These are phyloP conservation scores for Sebastes nivosus DNA, from an alignment of 2,797 vertebrate species.

Conservation along the genomic window DNA sequence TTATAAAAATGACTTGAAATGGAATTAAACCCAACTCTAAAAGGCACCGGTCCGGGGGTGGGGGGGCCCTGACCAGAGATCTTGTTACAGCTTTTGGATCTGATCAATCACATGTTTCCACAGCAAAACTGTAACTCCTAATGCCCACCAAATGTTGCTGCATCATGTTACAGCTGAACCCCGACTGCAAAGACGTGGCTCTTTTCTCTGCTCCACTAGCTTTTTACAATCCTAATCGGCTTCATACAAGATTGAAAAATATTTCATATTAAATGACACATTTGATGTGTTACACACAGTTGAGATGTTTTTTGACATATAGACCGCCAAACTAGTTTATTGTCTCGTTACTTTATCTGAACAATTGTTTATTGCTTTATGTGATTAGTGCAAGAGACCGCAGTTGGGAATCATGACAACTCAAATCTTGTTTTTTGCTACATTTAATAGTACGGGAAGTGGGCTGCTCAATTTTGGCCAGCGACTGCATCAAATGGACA, in stretches of 20 bases:
- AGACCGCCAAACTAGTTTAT: too few relatives aligned
- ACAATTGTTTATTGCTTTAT: too few relatives aligned
- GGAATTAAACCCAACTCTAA: not conserved
- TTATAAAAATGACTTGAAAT: not conserved
- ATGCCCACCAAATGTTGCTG: not conserved
- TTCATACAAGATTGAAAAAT: not conserved
- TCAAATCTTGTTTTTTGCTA: too few relatives aligned
- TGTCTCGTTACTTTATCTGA: too few relatives aligned
- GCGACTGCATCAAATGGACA: too few relatives aligned
- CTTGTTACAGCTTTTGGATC: not conserved
- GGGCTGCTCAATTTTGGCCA: too few relatives aligned
- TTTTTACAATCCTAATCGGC: not conserved
- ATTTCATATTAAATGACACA: not conserved
- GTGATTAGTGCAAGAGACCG: too few relatives aligned
- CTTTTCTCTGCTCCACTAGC: not conserved
- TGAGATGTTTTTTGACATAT: not conserved
- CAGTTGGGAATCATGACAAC: too few relatives aligned
- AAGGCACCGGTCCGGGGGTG: not conserved
- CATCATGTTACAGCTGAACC: not conserved
- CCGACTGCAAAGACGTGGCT: not conserved
- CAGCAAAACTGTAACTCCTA: not conserved
- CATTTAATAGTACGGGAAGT: too few relatives aligned
- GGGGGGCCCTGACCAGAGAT: not conserved
- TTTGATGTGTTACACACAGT: not conserved
- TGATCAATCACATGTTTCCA: not conserved